Conservation (phyloP, 2,797 vertebrate genomes). For the Syngnathus acus region DNA sequence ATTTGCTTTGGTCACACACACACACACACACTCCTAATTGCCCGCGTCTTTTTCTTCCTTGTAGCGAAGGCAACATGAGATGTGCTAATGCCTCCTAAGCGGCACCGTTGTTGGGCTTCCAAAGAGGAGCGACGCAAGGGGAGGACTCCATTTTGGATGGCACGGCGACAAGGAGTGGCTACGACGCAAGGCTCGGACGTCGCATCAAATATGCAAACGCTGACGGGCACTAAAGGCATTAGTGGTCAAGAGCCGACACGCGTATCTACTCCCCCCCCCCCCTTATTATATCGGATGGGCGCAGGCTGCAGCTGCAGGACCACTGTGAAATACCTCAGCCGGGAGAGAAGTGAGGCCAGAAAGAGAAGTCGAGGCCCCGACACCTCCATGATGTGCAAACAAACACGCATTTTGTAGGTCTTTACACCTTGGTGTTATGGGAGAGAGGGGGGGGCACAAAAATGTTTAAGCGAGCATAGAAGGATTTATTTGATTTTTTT, state of each 20-base stretch:
- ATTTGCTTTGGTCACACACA: constrained; percentile 69
- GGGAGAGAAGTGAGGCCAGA: constrained; percentile 59
- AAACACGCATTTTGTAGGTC: constrained; percentile 4
- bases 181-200: constrained; percentile 7
- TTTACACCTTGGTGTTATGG: constrained; percentile 1
- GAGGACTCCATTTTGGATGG: constrained; percentile 17
- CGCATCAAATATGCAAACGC: constrained; percentile 1
- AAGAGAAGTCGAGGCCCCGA: constrained; percentile 36
- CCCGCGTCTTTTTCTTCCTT: constrained; percentile 54
- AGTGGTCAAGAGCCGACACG: constrained; percentile 52
- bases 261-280: constrained; percentile 50
- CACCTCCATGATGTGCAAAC: constrained; percentile 13
- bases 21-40: constrained; percentile 67
- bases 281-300: constrained; percentile 62
- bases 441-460: not conserved
- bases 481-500: too few species aligned
- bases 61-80: constrained; percentile 57
- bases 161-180: constrained; percentile 14
- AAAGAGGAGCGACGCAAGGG: constrained; percentile 15
- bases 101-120: constrained; percentile 33
- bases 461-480: too few species aligned
- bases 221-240: constrained; percentile 29
- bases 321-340: constrained; percentile 70
- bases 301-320: constrained; percentile 47
- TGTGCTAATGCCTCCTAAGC: constrained; percentile 56